These are phyloP conservation scores for Eurypyga helias DNA, from an alignment of 2,113 vertebrate genomes.

Conservation along the genomic window DNA sequence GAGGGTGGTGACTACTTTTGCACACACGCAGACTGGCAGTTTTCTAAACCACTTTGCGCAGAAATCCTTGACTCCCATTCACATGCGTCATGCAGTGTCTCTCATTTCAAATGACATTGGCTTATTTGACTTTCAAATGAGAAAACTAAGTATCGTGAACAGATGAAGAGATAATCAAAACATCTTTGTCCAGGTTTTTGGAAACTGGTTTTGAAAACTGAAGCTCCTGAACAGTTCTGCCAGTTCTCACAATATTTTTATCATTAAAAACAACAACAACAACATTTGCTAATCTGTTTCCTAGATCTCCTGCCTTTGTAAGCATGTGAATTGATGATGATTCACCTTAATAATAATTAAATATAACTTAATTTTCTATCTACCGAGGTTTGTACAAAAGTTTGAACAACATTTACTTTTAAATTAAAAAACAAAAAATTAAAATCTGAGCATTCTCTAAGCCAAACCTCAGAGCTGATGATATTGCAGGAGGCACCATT, in stretches of 20 bases:
- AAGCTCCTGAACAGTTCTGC: slow-evolving; percentile 31
- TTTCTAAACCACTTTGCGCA: neutral
- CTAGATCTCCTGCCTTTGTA: neutral
- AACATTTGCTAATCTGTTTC: slow-evolving; percentile 1
- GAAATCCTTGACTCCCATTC: slow-evolving; percentile 57
- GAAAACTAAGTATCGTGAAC: slow-evolving; percentile 59
- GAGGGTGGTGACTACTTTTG: slow-evolving; percentile 27
- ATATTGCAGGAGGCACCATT: neutral
- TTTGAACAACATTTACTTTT: neutral
- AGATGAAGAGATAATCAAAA: slow-evolving; percentile 72
- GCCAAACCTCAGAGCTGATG: neutral
- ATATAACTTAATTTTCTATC: neutral
- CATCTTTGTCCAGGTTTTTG: slow-evolving; percentile 67
- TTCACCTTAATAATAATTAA: slow-evolving; percentile 17
- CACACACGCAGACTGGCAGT: slow-evolving; percentile 11
- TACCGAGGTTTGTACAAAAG: neutral
- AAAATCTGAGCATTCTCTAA: neutral
- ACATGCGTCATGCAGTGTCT: slow-evolving; percentile 33
- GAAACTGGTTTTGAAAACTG: slow-evolving; percentile 47
- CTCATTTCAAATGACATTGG: slow-evolving; percentile 41
- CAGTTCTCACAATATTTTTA: slow-evolving; percentile 64
- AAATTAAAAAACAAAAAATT: neutral
- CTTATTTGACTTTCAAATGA: slow-evolving; percentile 67
- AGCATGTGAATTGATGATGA: neutral
- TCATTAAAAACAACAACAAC: slow-evolving; percentile 25